These are phyloP conservation scores for Leptinotarsa peninsularis DNA, from an alignment of 2,888 invertebrate genomes.

Conservation along the genomic window DNA sequence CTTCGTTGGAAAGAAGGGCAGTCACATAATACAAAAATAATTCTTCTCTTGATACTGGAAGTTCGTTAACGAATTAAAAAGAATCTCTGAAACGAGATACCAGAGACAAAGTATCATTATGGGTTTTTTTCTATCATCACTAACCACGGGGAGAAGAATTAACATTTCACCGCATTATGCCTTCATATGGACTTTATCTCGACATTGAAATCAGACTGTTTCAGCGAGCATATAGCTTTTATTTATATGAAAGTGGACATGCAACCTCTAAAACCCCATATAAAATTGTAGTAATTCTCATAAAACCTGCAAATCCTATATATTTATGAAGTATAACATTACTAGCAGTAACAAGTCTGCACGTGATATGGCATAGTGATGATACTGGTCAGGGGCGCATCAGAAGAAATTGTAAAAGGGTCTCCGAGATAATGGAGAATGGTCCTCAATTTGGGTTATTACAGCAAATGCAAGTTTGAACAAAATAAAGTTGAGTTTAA, in stretches of 20 bases:
- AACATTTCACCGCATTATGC: constrained; percentile 32
- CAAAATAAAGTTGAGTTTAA: too few relatives aligned
- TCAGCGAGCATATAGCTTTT: constrained; percentile 29
- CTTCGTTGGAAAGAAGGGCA: too few relatives aligned
- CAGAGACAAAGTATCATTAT: not conserved
- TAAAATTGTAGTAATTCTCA: constrained; percentile 30
- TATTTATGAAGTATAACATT: constrained; percentile 30
- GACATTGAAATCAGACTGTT: constrained; percentile 34
- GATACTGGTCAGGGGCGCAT: constrained; percentile 11
- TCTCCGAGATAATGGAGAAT: too few relatives aligned
- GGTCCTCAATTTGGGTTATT: too few relatives aligned
- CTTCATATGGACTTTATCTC: constrained; percentile 30
- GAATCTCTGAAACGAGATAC: not conserved
- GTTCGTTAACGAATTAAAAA: not conserved
- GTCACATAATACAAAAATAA: too few relatives aligned
- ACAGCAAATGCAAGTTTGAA: too few relatives aligned
- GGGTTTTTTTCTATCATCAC: not conserved
- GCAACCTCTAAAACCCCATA: constrained; percentile 24
- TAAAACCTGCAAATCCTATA: constrained; percentile 21
- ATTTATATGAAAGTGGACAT: constrained; percentile 34
- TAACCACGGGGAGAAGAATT: constrained; percentile 27
- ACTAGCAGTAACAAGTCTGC: constrained; percentile 20
- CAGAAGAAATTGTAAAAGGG: not conserved
- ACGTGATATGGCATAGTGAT: constrained; percentile 27
- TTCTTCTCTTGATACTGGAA: too few relatives aligned